Conservation (phyloP, 2,113 vertebrate species). For the Pseudopodoces humilis region DNA sequence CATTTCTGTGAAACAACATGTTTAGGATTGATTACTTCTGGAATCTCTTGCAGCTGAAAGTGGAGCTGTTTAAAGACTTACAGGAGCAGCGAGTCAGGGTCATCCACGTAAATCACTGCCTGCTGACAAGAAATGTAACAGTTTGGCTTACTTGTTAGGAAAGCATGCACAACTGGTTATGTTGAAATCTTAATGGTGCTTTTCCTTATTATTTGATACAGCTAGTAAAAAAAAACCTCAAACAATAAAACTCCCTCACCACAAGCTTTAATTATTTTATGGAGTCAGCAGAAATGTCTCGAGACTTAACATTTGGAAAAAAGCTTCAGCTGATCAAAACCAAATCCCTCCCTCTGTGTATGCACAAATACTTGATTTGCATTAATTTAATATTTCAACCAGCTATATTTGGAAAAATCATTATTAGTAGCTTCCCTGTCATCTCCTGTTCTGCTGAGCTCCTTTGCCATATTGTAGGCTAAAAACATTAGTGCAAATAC, state of each 20-base stretch:
- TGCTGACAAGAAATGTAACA: background rate
- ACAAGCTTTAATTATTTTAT: background rate
- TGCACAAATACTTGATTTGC: background rate
- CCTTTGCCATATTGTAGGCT: background rate
- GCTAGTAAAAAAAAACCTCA: background rate
- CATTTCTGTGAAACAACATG: background rate
- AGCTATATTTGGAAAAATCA: background rate
- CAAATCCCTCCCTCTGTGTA: background rate
- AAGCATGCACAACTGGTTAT: background rate
- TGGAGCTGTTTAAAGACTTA: background rate
- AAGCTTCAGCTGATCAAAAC: background rate
- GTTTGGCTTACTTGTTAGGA: background rate
- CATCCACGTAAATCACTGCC: background rate
- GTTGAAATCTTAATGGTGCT: background rate
- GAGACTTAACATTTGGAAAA: background rate
- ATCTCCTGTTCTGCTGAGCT: too few species aligned
- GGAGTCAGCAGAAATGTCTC: background rate
- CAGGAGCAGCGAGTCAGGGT: slow-evolving; percentile 7
- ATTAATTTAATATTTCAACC: background rate
- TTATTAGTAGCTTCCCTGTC: background rate
- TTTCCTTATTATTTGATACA: background rate
- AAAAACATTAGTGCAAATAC: background rate
- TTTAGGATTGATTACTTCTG: slow-evolving; percentile 7
- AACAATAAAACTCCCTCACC: background rate
- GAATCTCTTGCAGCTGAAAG: slow-evolving; percentile 18